Evolutionary conservation across 2,888 invertebrate genomes (phyloP).

Genomic region (Ptychoptera contaminata): DNA sequence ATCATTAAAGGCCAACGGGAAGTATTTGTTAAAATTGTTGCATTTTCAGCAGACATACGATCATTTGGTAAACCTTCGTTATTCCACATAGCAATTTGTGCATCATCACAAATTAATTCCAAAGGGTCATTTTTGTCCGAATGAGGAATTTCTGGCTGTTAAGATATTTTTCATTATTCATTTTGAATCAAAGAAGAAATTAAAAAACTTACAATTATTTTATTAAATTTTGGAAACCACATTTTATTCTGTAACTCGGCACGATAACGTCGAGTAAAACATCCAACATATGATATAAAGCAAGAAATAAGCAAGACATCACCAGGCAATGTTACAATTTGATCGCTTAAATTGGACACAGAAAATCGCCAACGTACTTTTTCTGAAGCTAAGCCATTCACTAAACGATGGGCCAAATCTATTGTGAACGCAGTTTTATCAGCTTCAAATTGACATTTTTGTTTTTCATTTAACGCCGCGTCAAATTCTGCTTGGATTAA

Average conservation of each 20-base stretch:
- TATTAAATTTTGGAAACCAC: slow-evolving; percentile 68
- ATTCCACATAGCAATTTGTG: slow-evolving; percentile 85
- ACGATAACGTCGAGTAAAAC: slow-evolving; percentile 78
- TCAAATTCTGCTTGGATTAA: slow-evolving; percentile 72
- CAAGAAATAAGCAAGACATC: slow-evolving; percentile 81
- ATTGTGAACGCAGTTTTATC: slow-evolving; percentile 81
- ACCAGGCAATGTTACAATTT: slow-evolving; percentile 74
- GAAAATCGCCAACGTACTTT: slow-evolving; percentile 38
- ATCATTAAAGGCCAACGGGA: slow-evolving; percentile 93
- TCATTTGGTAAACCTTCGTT: slow-evolving; percentile 89
- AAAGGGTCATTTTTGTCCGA: slow-evolving; percentile 69
- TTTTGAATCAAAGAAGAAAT: not conserved
- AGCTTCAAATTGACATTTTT: slow-evolving; percentile 84
- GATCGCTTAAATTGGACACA: slow-evolving; percentile 42
- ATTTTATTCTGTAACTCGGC: slow-evolving; percentile 58
- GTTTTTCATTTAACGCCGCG: slow-evolving; percentile 69
- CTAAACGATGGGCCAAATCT: slow-evolving; percentile 79
- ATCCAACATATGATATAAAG: slow-evolving; percentile 90
- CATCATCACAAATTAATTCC: slow-evolving; percentile 75
- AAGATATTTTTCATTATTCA: slow-evolving; percentile 8
- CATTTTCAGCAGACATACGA: slow-evolving; percentile 90
- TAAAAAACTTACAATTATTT: slow-evolving; percentile 37
- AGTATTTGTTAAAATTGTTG: slow-evolving; percentile 79
- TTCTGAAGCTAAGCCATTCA: slow-evolving; percentile 87
- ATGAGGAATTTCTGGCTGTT: slow-evolving; percentile 57